Evolutionary conservation across 2,797 vertebrate genomes (phyloP).

Genomic region (Lophotriccus pileatus): DNA sequence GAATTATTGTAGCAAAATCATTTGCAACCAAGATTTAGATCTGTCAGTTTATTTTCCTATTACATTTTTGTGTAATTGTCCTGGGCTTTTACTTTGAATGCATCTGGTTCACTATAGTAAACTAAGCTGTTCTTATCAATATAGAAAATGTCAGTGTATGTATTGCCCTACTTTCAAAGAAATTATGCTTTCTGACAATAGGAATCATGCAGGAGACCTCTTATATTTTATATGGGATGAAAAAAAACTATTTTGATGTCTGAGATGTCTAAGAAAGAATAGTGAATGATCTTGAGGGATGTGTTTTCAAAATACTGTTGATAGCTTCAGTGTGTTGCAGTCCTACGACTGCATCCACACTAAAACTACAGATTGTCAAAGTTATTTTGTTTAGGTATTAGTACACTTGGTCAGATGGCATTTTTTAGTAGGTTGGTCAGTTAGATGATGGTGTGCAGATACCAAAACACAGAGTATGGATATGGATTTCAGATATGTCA

Average conservation of each 20-base stretch:
- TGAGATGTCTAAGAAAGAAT: neutral
- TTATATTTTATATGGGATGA: neutral
- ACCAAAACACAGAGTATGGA: neutral
- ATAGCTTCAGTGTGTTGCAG: neutral
- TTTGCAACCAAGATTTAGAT: neutral
- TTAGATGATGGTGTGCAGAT: neutral
- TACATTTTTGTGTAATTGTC: neutral
- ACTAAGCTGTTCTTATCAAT: neutral
- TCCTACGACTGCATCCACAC: neutral
- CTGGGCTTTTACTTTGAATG: neutral
- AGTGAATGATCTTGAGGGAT: neutral
- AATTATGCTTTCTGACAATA: neutral
- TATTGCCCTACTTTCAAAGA: neutral
- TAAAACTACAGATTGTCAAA: neutral
- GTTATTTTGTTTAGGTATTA: neutral
- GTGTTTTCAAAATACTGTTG: neutral
- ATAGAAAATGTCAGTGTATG: neutral
- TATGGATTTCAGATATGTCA: neutral
- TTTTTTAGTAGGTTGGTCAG: neutral
- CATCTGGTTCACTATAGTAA: neutral
- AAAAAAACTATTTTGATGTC: neutral
- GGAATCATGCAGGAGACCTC: neutral
- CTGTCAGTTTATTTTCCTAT: neutral
- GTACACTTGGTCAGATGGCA: neutral
- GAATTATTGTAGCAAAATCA: neutral